Evolutionary conservation across 2,113 vertebrate species (phyloP).

Genomic region (Chionis minor): DNA sequence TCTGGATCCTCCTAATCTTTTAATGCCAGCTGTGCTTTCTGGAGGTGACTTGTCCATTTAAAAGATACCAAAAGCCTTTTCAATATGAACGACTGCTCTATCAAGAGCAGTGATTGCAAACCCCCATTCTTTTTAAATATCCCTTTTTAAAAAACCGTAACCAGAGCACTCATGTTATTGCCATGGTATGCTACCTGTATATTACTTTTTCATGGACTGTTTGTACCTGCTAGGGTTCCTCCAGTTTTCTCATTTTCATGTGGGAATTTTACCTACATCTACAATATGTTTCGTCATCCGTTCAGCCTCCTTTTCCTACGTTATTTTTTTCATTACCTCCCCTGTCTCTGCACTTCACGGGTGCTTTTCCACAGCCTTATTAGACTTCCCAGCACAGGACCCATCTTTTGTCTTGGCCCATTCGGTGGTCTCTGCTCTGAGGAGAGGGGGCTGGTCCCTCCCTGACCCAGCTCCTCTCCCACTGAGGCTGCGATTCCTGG

Average conservation of each 20-base stretch:
- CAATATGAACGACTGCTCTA: background rate
- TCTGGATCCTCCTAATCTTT: background rate
- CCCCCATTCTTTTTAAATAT: background rate
- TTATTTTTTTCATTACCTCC: background rate
- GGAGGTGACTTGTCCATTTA: background rate
- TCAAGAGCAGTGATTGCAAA: background rate
- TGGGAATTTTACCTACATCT: background rate
- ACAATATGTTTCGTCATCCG: background rate
- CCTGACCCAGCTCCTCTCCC: background rate
- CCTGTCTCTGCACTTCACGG: background rate
- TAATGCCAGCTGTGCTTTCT: background rate
- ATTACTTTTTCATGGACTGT: background rate
- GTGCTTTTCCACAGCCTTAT: background rate
- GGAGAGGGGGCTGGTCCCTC: background rate
- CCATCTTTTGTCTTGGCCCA: background rate
- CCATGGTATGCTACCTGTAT: background rate
- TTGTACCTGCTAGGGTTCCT: background rate
- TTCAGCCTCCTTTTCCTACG: background rate
- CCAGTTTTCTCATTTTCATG: background rate
- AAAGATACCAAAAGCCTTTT: background rate
- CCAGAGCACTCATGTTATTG: background rate
- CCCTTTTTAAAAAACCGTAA: background rate
- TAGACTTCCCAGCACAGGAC: background rate
- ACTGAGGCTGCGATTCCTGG: background rate
- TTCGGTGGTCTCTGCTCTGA: background rate